Evolutionary conservation across 2,888 invertebrate genomes (phyloP).

Genomic region (Cylindroiulus punctatus): DNA sequence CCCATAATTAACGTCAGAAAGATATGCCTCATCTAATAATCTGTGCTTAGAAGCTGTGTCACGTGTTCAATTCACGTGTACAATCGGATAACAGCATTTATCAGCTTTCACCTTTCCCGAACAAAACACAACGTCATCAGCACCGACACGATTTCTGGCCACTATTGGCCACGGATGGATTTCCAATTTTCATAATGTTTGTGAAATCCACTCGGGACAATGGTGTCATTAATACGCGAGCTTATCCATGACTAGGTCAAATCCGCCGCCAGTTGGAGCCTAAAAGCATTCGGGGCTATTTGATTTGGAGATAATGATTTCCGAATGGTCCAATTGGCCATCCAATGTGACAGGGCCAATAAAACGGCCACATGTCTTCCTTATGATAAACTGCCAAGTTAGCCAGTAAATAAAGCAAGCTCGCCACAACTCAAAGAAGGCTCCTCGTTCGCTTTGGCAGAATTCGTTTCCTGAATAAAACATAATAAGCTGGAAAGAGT

Average conservation of each 20-base stretch:
- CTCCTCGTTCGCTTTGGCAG: slow-evolving; percentile 17
- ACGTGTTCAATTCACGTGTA: background rate
- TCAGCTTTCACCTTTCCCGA: background rate
- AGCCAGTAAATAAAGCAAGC: slow-evolving; percentile 37
- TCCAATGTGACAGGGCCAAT: slow-evolving; percentile 49
- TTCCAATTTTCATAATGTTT: slow-evolving; percentile 23
- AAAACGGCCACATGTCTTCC: slow-evolving; percentile 45
- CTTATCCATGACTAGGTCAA: background rate
- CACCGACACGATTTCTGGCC: background rate
- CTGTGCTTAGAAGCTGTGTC: background rate
- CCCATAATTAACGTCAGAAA: background rate
- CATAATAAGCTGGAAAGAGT: slow-evolving; percentile 49
- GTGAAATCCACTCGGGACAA: slow-evolving; percentile 8
- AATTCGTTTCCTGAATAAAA: slow-evolving; percentile 49
- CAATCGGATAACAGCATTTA: background rate
- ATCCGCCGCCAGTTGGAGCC: background rate
- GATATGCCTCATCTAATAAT: background rate
- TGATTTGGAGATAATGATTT: slow-evolving; percentile 45
- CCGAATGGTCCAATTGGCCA: slow-evolving; percentile 48
- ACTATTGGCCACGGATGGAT: background rate
- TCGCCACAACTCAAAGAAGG: slow-evolving; percentile 35
- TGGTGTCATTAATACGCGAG: slow-evolving; percentile 23
- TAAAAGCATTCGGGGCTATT: slow-evolving; percentile 40
- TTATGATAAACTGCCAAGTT: slow-evolving; percentile 43
- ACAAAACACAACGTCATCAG: background rate